Base-by-base conservation (phyloP, 2,888 invertebrate species). In the Drosophila mimica region DNA sequence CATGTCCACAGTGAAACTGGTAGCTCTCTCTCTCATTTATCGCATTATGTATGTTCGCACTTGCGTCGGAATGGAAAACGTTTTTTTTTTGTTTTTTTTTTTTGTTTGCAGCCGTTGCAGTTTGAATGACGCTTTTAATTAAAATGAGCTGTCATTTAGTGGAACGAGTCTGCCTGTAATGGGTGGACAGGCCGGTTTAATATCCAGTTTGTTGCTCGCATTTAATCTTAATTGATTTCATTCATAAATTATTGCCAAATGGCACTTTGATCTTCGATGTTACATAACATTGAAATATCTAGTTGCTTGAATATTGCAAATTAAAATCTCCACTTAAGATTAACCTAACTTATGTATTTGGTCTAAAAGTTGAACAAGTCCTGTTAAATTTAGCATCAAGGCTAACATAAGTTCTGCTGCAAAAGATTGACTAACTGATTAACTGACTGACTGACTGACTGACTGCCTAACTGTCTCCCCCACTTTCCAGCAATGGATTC, bases 171-270 rank as follows among this genome's bases (percentile, higher is more conserved):
- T 52, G 49, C 51, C 36, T 69, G 53, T 60, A 53, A 46, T 54
- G 57, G 49, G 59, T 40, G 52, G 49, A 57, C 57, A 43, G 48
- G 58, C 77, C 74, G 70, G 77, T 78, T 81, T 70, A 64, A 20
- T 40, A 48, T 34, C 61, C 63, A 76, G 67, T 76, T 71, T 56
- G 30, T 31, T 28, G 20, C 30, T 72, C 52, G 58, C 68, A 61
- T 74, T 74, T 74, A 78, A 83, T 89, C 88, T 89, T 89, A 85
- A 85, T 89, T 85, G 89, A 87, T 79, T 85, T 83, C 82, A 75
- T 82, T 72, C 89, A 89, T 81, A 83, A 87, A 76, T 85, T 82
- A 75, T 71, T n/a, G 56, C 51, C 28, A 64, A 64, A 58, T 46
- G 78, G 36, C 76, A 68, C 57, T 49, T 53, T 46, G 25, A 71